phyloP scores from a whole-genome alignment of 1,140 invertebrate genomes.

The Laodelphax striatellus region DNA sequence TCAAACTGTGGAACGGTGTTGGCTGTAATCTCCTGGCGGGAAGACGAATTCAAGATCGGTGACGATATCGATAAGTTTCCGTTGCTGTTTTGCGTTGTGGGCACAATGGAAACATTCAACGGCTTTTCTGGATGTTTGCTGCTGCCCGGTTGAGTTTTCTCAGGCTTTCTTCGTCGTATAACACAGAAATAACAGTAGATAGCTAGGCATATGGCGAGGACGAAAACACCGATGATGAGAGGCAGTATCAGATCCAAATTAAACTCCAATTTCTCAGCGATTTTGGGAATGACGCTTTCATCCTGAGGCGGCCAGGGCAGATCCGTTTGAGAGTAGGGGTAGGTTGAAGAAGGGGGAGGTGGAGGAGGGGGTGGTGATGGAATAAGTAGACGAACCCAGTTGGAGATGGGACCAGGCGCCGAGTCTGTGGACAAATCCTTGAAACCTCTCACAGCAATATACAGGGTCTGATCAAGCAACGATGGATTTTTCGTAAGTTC shows the following conservation, averaged over 20 bases:
- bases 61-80: conserved; percentile 18
- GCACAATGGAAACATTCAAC: conserved; percentile 25
- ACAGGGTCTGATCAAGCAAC: conserved; percentile 34
- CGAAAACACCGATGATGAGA: conserved; percentile 30
- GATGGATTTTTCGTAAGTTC: conserved; percentile 34
- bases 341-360: conserved; percentile 30
- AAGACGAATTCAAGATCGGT: conserved; percentile 13
- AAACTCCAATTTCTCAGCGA: conserved; percentile 24
- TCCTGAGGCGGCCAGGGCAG: conserved; percentile 24
- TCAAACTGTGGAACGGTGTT: conserved; percentile 26
- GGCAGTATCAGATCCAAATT: conserved; percentile 32
- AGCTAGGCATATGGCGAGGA: conserved; percentile 30
- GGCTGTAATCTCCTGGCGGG: conserved; percentile 7
- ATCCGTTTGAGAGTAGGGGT: conserved; percentile 28
- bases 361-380: conserved; percentile 36
- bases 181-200: conserved; percentile 38
- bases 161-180: conserved; percentile 26
- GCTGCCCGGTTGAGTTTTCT: conserved; percentile 13
- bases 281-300: conserved; percentile 25
- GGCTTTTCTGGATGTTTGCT: conserved; percentile 23
- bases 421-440: conserved; percentile 25
- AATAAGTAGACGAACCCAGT: conserved; percentile 39
- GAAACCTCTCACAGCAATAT: conserved; percentile 40
- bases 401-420: conserved; percentile 38
- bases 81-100: conserved; percentile 19